A percentile compares a stretch with the other conserved stretches of the same genome.
phyloP scores from a whole-genome alignment of 2,888 invertebrate genomes.

The Trissonchulus latispiculum region DNA sequence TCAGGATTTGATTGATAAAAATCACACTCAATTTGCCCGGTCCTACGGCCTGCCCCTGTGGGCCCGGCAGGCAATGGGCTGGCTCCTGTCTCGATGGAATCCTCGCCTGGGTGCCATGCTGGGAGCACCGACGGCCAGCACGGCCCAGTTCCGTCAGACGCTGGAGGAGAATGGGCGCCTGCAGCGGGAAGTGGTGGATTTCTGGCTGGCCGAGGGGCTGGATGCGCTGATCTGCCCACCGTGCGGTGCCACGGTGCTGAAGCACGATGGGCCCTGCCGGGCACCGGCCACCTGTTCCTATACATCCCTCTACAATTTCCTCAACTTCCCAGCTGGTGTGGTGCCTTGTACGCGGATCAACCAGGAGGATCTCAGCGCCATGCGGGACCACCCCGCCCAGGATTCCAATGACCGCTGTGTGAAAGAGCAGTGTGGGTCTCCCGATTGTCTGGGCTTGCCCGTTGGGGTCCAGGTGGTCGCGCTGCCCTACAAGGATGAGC shows the following conservation, averaged over 20 bases:
- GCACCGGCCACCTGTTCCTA: background rate
- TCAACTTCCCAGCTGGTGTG: background rate
- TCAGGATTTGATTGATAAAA: background rate
- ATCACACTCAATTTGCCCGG: background rate
- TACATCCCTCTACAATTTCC: background rate
- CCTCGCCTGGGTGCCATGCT: background rate
- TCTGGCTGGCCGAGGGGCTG: background rate
- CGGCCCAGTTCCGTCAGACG: background rate
- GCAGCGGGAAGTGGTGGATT: background rate
- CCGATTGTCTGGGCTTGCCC: background rate
- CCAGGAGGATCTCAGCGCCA: background rate
- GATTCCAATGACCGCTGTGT: background rate
- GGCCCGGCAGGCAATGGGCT: background rate
- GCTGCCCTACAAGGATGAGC: background rate
- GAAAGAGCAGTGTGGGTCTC: background rate
- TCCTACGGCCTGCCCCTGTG: background rate
- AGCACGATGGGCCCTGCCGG: background rate
- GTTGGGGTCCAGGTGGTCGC: conserved; percentile 3
- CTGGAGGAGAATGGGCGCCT: background rate
- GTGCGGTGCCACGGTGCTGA: background rate
- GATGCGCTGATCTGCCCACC: background rate
- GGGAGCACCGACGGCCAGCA: background rate
- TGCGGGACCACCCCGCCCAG: background rate
- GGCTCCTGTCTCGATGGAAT: background rate
- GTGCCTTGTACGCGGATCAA: background rate